Percentiles rank a stretch among this genome's conserved stretches.
phyloP scores from a whole-genome alignment of 2,797 vertebrate genomes.

The Triplophysa bombifrons region DNA sequence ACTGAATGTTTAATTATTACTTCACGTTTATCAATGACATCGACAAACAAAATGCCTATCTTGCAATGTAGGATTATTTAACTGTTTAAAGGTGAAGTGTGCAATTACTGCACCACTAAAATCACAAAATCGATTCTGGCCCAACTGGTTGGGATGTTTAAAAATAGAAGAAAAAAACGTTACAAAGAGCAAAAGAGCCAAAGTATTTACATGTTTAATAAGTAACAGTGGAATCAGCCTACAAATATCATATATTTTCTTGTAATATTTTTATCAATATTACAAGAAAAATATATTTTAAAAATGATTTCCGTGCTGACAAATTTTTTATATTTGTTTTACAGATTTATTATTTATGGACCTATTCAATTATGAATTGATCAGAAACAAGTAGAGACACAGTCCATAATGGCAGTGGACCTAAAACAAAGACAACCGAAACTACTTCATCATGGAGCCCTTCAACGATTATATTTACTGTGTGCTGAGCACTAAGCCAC shows the following conservation, averaged over 20 bases:
- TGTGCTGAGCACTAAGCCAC: slow-evolving; percentile 28
- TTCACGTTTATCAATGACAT: slow-evolving; percentile 37
- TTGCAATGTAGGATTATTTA: slow-evolving; percentile 35
- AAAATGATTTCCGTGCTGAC: not conserved
- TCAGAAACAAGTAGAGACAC: not conserved
- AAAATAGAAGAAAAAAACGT: too few species aligned
- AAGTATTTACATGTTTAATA: too few species aligned
- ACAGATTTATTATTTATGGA: not conserved
- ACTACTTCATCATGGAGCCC: slow-evolving; percentile 7
- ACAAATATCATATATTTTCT: too few species aligned
- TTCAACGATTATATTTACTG: slow-evolving; percentile 37
- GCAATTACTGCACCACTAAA: not conserved
- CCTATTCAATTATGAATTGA: not conserved
- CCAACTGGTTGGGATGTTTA: too few species aligned
- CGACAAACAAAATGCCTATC: slow-evolving; percentile 12
- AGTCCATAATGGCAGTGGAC: not conserved
- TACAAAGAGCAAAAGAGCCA: too few species aligned
- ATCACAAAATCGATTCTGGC: not conserved
- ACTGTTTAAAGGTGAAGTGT: not conserved
- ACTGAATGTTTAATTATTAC: slow-evolving; percentile 27
- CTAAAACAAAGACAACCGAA: slow-evolving; percentile 20
- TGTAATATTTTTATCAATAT: too few species aligned
- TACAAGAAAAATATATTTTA: too few species aligned
- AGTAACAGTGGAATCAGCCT: too few species aligned
- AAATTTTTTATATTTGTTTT: too few species aligned